Base-by-base conservation (phyloP, 2,888 invertebrate species). In the Diogma glabrata region DNA sequence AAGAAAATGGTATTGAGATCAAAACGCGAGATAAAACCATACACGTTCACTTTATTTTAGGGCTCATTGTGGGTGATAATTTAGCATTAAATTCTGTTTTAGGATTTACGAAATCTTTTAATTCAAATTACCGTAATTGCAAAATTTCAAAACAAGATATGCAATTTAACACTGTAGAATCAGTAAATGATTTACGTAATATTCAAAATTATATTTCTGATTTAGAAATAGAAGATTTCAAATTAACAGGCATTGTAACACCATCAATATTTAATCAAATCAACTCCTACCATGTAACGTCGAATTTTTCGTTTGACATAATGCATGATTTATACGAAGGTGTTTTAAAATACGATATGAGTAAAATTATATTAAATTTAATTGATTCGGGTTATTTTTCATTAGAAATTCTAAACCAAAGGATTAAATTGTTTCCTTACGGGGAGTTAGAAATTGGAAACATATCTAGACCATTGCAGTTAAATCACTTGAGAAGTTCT, bases 301-400 rank as follows among this genome's bases (percentile, higher is more conserved):
- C 17, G 10, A 38, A 38, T 38, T 38, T 38, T 38, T 9, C 38
- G 17, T 38, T 38, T 17, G 38, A 38, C 20, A 38, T 38, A 38
- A 38, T 38, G 38, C 19, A 38, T 17, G 38, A 38, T 38, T 17
- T 38, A 38, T 38, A 10, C 19, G 38, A 38, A 12, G 38, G 38
- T 17, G 38, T 38, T 10, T 38, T 38, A 38, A 38, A 38, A 38
- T 38, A 38, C n/a, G 38, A 38, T 8, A 38, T 38, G 38, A 17
- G 17, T 17, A 38, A 38, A 38, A 38, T 38, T 10, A 38, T 38
- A 10, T 38, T 38, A 38, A 17, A 12, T 38, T 38, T 38, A 4
- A 38, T 38, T 38, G 19, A 38, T 10, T 38, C 19, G 9, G 38
- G 19, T 4, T 38, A 17, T 38, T 38, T 38, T 17, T 17, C 19